phyloP scores from a whole-genome alignment of 35 echinoderm and acorn worm genomes.

The Anneissia japonica region DNA sequence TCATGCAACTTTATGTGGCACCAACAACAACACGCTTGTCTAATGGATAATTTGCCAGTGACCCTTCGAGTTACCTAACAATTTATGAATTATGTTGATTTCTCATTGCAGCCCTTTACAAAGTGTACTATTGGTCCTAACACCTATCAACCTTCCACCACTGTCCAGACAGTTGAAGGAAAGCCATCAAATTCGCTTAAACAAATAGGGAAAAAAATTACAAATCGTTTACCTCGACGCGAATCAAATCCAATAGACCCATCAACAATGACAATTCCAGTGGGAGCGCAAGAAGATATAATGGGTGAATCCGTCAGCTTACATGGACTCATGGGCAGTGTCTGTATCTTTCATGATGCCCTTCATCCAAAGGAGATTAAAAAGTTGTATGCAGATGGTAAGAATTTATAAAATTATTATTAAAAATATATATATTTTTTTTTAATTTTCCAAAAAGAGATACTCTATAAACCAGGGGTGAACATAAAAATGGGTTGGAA shows the following conservation, averaged over 20 bases:
- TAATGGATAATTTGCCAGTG: no score
- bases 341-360: slow-evolving; percentile 84
- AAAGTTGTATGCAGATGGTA: slow-evolving; percentile 69
- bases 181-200: background rate
- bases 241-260: slow-evolving; percentile 2
- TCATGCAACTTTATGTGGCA: no score
- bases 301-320: slow-evolving; percentile 62
- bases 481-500: no score
- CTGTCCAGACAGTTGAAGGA: background rate
- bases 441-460: background rate
- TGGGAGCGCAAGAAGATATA: slow-evolving; percentile 62
- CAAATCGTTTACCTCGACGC: background rate
- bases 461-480: background rate
- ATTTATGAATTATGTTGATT: no score
- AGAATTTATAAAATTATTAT: background rate
- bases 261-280: slow-evolving; percentile 40
- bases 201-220: background rate
- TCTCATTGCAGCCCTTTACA: background rate
- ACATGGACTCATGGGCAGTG: slow-evolving; percentile 93
- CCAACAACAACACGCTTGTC: no score
- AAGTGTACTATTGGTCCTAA: background rate
- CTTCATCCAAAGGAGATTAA: slow-evolving; percentile 69
- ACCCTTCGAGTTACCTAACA: no score
- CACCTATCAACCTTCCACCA: background rate
- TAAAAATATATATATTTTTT: background rate